Evolutionary conservation across 53 echinoderm and acorn worm species (phyloP).

Genomic region (Holothuria leucospilota): DNA sequence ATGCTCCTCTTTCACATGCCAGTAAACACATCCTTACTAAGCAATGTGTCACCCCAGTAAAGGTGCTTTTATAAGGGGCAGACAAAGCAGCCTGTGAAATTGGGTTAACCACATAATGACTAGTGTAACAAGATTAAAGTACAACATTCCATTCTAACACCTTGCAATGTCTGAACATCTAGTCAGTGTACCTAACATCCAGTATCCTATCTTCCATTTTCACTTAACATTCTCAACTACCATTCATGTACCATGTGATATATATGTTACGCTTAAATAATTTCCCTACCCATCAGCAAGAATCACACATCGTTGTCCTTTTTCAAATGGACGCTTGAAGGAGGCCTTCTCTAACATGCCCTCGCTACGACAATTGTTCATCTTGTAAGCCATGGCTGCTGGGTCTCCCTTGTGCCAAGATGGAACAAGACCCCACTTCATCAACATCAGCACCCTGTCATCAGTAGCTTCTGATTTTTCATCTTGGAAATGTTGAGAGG

Average conservation of each 20-base stretch:
- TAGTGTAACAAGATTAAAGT: no score
- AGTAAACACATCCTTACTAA: no score
- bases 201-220: neutral
- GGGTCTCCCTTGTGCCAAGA: constrained; percentile 95
- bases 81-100: no score
- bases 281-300: constrained; percentile 88
- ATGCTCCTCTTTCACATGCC: no score
- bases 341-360: constrained; percentile 83
- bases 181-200: no score
- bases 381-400: constrained; percentile 77
- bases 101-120: no score
- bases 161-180: no score
- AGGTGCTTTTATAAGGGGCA: no score
- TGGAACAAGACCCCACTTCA: constrained; percentile 98
- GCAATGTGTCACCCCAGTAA: no score
- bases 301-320: constrained; percentile 89
- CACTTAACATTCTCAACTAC: neutral
- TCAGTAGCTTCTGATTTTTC: constrained; percentile 23
- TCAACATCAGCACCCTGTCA: constrained; percentile 77
- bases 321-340: constrained; percentile 87
- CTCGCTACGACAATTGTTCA: constrained; percentile 95
- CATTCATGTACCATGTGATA: neutral
- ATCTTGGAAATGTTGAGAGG: constrained; percentile 78
- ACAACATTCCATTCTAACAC: no score
- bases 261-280: neutral